Base-by-base conservation (phyloP, 1,140 invertebrate species). In the Thalassaphorura encarpata region DNA sequence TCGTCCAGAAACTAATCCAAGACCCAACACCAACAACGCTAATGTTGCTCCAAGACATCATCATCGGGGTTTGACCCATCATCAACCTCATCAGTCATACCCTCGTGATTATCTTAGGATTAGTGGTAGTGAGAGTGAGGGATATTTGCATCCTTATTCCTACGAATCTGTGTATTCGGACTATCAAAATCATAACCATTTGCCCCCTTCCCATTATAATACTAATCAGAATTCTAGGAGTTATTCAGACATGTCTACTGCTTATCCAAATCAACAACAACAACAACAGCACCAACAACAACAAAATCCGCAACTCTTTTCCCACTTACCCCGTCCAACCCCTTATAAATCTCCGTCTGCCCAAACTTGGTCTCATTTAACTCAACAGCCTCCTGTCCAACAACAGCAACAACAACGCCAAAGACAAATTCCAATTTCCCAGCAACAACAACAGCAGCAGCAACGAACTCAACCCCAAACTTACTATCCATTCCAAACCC, bases 1-100 rank as follows among this genome's bases (percentile, higher is more conserved):
- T 69, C 86, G 87, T 68, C 86, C 87, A 26, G 82, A 87, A 69
- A 83, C 84, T 56, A 89, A 89, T 73, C 83, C 81, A 68, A 75
- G 82, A 55, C 75, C 48, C 48, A 75, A 5, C 46, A 56, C 3
- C 42, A 51, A 39, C 46, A 23, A 29, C 33, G 33, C 33, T n/a
- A n/a, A n/a, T n/a, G 33, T 36, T n/a, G 11, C 52, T 19, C 21
- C 27, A 33, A 15, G 26, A 36, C 33, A 45, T 42, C 54, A 15
- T 33, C 49, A 33, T 23, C 49, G 42, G 15, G 42, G 42, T 15
- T 45, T 23, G 15, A 18, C 11, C 21, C 42, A 16, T 16, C 42
- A 23, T 15, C 15, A 45, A 45, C 42, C 18, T 13, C 15, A n/a
- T n/a, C n/a, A n/a, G n/a, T n/a, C n/a, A n/a, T n/a, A n/a, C n/a